Conservation (phyloP, 2,113 vertebrate species). For the Crotalus tigris region DNA sequence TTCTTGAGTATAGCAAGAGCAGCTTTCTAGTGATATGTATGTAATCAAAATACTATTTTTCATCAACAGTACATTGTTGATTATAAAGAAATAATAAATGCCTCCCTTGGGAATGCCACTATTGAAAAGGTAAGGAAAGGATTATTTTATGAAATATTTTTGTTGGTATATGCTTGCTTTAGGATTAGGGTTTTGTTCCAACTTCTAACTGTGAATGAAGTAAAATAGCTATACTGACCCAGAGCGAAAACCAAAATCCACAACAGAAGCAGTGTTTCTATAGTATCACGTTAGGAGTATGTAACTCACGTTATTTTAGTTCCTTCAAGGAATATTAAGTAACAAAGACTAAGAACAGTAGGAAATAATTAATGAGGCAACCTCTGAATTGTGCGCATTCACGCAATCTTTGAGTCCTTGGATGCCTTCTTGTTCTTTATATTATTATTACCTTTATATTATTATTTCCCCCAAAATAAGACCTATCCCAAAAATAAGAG, state of each 20-base stretch:
- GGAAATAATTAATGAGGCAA: background rate
- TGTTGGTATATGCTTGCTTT: background rate
- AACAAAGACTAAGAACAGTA: background rate
- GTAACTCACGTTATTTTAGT: background rate
- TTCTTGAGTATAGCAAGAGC: background rate
- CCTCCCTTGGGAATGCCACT: background rate
- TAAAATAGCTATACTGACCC: background rate
- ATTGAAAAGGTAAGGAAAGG: slow-evolving; percentile 1
- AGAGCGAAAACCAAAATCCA: background rate
- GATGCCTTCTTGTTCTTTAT: background rate
- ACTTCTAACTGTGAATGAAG: background rate
- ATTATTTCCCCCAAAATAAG: too few species aligned
- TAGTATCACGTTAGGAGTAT: background rate
- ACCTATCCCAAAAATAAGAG: too few species aligned
- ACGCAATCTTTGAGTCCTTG: background rate
- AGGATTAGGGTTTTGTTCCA: background rate
- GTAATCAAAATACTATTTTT: background rate
- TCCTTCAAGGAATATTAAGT: background rate
- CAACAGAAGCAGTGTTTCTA: background rate
- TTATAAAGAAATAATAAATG: background rate
- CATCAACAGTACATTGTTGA: slow-evolving; percentile 11
- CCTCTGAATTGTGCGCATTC: background rate
- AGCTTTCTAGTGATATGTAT: background rate
- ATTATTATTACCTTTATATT: background rate
- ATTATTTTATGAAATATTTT: background rate